phyloP scores from a whole-genome alignment of 2,888 invertebrate species.

The Pteria penguin region DNA sequence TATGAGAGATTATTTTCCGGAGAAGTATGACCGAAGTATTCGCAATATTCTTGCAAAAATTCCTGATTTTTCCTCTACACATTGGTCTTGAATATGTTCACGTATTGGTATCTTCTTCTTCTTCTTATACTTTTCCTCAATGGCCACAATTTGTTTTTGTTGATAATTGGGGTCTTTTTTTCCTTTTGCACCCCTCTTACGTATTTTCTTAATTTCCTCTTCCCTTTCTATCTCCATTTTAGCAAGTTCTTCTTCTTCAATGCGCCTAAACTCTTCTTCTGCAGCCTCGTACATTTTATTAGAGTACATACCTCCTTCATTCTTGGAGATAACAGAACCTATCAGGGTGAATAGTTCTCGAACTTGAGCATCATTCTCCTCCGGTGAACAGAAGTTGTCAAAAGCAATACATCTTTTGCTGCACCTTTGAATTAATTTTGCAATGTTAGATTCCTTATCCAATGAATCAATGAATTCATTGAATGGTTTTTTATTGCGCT shows the following conservation, averaged over 20 bases:
- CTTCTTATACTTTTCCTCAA: background rate
- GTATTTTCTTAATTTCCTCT: background rate
- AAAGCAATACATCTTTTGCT: background rate
- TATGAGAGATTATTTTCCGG: too few relatives aligned
- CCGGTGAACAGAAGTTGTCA: background rate
- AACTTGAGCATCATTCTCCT: slow-evolving; percentile 1
- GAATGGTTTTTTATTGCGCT: background rate
- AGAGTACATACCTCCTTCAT: background rate
- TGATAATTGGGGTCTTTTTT: background rate
- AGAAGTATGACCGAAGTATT: too few relatives aligned
- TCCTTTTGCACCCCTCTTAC: background rate
- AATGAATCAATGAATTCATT: background rate
- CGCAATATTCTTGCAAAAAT: too few relatives aligned
- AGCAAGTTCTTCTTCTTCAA: background rate
- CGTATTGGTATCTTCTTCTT: background rate
- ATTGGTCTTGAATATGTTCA: background rate
- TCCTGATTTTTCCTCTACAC: too few relatives aligned
- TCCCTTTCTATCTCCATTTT: background rate
- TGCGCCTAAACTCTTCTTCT: background rate
- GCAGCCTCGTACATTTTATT: slow-evolving; percentile 4
- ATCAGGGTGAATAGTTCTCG: background rate
- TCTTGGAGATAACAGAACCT: background rate
- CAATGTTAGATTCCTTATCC: background rate
- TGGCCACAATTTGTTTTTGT: background rate
- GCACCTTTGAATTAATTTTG: background rate